These are phyloP conservation scores for Haliclystus octoradiatus DNA, from an alignment of 30 jellyfish, hydroid and myxozoan genomes.

Conservation along the genomic window DNA sequence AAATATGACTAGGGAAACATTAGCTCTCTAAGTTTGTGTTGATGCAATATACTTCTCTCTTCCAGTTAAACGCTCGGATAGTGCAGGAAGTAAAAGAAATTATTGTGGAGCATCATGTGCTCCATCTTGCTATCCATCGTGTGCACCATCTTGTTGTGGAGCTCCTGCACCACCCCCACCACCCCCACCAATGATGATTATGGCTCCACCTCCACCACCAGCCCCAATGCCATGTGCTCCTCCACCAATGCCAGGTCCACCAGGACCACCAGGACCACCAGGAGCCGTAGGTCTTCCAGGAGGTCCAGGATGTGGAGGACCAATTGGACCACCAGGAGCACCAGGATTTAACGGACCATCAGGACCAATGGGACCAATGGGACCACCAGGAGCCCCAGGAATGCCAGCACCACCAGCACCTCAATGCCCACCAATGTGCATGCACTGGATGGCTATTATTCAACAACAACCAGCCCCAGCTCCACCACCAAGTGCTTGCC, in stretches of 20 bases:
- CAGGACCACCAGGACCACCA: constrained; percentile 40
- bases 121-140: constrained; percentile 63
- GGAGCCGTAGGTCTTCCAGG: constrained; percentile 42
- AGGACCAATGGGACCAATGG: constrained; percentile 95
- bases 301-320: constrained; percentile 66
- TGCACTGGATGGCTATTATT: constrained; percentile 73
- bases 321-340: constrained; percentile 92
- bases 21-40: too few species aligned
- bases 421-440: constrained; percentile 87
- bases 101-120: constrained; percentile 91
- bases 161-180: constrained; percentile 77
- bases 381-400: constrained; percentile 98
- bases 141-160: constrained; percentile 61
- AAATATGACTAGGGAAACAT: too few species aligned
- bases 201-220: constrained; percentile 34
- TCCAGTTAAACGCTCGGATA: neutral
- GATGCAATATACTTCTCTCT: too few species aligned
- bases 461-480: constrained; percentile 48
- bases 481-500: constrained; percentile 47
- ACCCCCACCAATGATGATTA: constrained; percentile 41
- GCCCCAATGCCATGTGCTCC: constrained; percentile 71
- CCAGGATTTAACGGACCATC: constrained; percentile 97
- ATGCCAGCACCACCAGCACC: constrained; percentile 97
- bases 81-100: constrained; percentile 90
- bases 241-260: constrained; percentile 47